A percentile compares a stretch with the other conserved stretches of the same genome.
phyloP scores from a whole-genome alignment of 2,888 invertebrate species.

The Molorchus minor region DNA sequence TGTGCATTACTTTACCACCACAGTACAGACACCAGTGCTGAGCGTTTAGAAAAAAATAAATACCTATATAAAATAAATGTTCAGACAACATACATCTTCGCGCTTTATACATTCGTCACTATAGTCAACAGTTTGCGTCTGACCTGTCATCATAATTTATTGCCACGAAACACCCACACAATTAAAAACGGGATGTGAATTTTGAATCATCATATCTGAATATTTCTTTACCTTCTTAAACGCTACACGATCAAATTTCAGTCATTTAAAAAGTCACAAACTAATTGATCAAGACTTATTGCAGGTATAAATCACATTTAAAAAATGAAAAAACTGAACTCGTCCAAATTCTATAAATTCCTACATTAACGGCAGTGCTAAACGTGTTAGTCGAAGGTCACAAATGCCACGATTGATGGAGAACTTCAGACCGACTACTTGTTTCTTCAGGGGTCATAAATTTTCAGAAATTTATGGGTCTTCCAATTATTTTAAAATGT shows the following conservation, averaged over 20 bases:
- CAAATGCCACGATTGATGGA: constrained; percentile 21
- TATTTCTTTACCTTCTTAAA: constrained; percentile 8
- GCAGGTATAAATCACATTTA: constrained; percentile 36
- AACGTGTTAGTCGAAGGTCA: constrained; percentile 27
- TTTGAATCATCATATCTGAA: constrained; percentile 38
- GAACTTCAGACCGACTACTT: constrained; percentile 3
- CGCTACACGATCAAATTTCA: constrained; percentile 10
- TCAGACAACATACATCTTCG: too few relatives aligned
- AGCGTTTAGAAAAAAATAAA: too few relatives aligned
- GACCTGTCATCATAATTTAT: constrained; percentile 20
- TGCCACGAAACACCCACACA: constrained; percentile 21
- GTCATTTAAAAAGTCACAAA: constrained; percentile 20
- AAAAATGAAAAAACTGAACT: constrained; percentile 28
- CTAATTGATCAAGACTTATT: constrained; percentile 37
- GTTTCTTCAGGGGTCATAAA: constrained; percentile 46
- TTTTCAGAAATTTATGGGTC: constrained; percentile 49
- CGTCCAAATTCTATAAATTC: constrained; percentile 26
- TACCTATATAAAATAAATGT: too few relatives aligned
- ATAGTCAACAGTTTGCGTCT: too few relatives aligned
- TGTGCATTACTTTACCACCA: too few relatives aligned
- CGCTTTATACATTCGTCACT: too few relatives aligned
- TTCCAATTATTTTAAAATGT: not conserved
- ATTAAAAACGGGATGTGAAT: constrained; percentile 25
- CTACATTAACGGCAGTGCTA: constrained; percentile 17
- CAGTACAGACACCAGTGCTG: too few relatives aligned